Evolutionary conservation across 2,888 invertebrate genomes (phyloP).

Genomic region (Eupithecia vulgata): DNA sequence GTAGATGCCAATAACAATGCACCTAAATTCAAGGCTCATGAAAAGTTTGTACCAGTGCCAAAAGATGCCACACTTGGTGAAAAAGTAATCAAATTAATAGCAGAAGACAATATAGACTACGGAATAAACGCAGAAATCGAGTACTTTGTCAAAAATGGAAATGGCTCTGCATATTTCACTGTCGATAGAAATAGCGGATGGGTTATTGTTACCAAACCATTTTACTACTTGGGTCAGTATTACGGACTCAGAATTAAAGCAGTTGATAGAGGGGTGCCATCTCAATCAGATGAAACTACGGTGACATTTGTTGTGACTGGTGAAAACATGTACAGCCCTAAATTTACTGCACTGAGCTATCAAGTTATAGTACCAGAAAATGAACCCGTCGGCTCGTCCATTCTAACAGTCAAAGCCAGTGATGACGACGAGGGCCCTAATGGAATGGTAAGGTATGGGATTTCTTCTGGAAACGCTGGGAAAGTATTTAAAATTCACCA

Average conservation of each 20-base stretch:
- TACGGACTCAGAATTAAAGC: slow-evolving; percentile 90
- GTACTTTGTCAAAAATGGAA: slow-evolving; percentile 89
- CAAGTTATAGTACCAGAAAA: slow-evolving; percentile 96
- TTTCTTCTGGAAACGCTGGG: slow-evolving; percentile 92
- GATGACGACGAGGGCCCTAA: slow-evolving; percentile 95
- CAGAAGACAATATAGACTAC: slow-evolving; percentile 91
- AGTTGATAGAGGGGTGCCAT: slow-evolving; percentile 93
- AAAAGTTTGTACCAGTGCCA: slow-evolving; percentile 92
- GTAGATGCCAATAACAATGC: slow-evolving; percentile 97
- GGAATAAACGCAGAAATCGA: slow-evolving; percentile 95
- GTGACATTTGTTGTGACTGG: slow-evolving; percentile 92
- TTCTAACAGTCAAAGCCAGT: slow-evolving; percentile 92
- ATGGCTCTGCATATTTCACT: slow-evolving; percentile 89
- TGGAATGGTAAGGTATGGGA: slow-evolving; percentile 93
- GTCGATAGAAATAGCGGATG: slow-evolving; percentile 92
- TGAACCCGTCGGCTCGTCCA: slow-evolving; percentile 92
- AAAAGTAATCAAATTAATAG: slow-evolving; percentile 88
- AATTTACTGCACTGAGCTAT: slow-evolving; percentile 92
- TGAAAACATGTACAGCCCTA: slow-evolving; percentile 91
- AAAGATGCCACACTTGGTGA: slow-evolving; percentile 89
- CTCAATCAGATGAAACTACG: slow-evolving; percentile 90
- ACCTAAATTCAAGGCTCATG: slow-evolving; percentile 90
- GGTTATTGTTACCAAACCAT: slow-evolving; percentile 87
- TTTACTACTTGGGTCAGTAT: slow-evolving; percentile 84
- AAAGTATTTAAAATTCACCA: slow-evolving; percentile 92